These are phyloP conservation scores for Eupithecia tripunctaria DNA, from an alignment of 2,888 invertebrate species.

Conservation along the genomic window DNA sequence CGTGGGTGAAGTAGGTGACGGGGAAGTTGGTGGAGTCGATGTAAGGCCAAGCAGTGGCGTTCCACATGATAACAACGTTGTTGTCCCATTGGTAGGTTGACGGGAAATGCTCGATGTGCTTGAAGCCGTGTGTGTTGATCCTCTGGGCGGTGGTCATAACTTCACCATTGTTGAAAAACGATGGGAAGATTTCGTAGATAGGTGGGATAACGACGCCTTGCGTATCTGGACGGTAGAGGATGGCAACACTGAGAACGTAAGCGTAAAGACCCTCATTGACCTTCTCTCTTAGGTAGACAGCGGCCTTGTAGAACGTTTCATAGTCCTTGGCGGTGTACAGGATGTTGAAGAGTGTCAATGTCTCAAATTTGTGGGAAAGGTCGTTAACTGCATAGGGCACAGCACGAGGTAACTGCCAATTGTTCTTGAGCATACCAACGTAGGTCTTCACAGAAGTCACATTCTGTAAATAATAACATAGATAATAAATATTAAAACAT, in stretches of 20 bases:
- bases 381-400: slow-evolving; percentile 85
- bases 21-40: slow-evolving; percentile 84
- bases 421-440: slow-evolving; percentile 77
- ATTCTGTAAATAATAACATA: slow-evolving; percentile 68
- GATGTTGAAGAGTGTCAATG: slow-evolving; percentile 86
- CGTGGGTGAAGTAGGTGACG: slow-evolving; percentile 89
- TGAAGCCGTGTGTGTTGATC: slow-evolving; percentile 76
- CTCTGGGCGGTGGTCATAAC: slow-evolving; percentile 87
- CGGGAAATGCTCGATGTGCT: slow-evolving; percentile 62
- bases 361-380: slow-evolving; percentile 85
- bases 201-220: slow-evolving; percentile 88
- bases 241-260: slow-evolving; percentile 86
- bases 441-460: slow-evolving; percentile 83
- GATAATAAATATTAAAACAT: not conserved
- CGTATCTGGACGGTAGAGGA: slow-evolving; percentile 86
- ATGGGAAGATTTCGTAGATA: slow-evolving; percentile 89
- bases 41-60: slow-evolving; percentile 85
- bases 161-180: slow-evolving; percentile 88
- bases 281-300: slow-evolving; percentile 87
- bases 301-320: slow-evolving; percentile 88
- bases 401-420: slow-evolving; percentile 83
- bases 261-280: slow-evolving; percentile 89
- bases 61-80: slow-evolving; percentile 85
- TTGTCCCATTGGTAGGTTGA: slow-evolving; percentile 70
- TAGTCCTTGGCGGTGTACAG: slow-evolving; percentile 89